Evolutionary conservation across 1,140 invertebrate species (phyloP), one percentile per base, ranked within the genome.

Genomic region (Ericerus pela): DNA sequence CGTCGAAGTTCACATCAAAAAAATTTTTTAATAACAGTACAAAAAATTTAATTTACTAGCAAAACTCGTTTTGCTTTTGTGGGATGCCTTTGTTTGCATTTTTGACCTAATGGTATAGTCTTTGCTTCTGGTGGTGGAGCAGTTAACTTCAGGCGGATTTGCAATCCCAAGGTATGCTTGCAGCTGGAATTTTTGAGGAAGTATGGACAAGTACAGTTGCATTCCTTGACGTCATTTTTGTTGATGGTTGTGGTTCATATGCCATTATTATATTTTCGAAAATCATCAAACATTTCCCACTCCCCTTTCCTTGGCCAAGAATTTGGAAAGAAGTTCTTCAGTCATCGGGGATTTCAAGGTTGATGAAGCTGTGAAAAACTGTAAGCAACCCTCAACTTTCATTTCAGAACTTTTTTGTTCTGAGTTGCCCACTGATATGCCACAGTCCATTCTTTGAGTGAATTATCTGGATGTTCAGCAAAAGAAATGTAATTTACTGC

Each of bases 41-140:
- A n/a, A n/a, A n/a, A 47, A 24, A 47, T 10, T 47, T 47, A 22
- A 54, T 58, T 29, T 11, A 54, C 20, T 24, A 58, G 28, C 16
- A 58, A 53, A 41, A 53, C 57, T 41, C 18, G 24, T 29, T 30
- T 58, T 14, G 57, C 53, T 18, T 43, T 58, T 24, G 57, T 16
- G 14, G 53, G 57, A 12, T 53, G 52, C 16, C 57, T 53, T 38
- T 41, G 55, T 28, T 55, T 54, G 18, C 57, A 12, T 37, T 58
- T 58, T 54, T 58, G 51, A 24, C 57, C 57, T 27, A 54, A 22
- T n/a, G 57, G 30, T 12, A 58, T 31, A 43, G 10, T 55, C 55
- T 55, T 58, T 3, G 53, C 57, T 14, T 36, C 57, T 16, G 30
- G 24, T 36, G 20, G 30, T 18, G 53, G 29, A 36, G 22, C 24